These are phyloP conservation scores for Muscidifurax raptorellus DNA, from an alignment of 1,140 invertebrate genomes.

Conservation along the genomic window DNA sequence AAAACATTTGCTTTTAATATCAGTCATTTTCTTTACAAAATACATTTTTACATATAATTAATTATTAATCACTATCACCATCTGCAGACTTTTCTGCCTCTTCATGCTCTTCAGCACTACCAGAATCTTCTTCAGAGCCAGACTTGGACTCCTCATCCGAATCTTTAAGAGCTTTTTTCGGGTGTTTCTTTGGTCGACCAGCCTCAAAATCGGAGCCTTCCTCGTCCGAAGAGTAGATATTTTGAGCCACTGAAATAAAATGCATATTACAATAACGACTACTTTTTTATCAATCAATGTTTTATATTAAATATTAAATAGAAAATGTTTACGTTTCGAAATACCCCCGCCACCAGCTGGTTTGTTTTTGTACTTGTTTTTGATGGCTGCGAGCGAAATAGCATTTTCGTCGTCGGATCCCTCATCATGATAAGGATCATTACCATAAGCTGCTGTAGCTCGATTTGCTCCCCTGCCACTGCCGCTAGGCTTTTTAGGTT, in stretches of 20 bases:
- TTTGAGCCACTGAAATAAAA: slow-evolving; percentile 75
- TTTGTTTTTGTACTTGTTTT: slow-evolving; percentile 92
- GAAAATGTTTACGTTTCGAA: slow-evolving; percentile 73
- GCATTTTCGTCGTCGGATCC: slow-evolving; percentile 93
- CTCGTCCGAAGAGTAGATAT: slow-evolving; percentile 95
- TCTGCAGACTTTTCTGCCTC: slow-evolving; percentile 59
- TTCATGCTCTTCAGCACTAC: slow-evolving; percentile 62
- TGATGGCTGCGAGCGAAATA: slow-evolving; percentile 94
- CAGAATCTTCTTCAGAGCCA: slow-evolving; percentile 67
- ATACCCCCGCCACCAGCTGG: slow-evolving; percentile 66
- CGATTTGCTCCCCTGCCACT: slow-evolving; percentile 78
- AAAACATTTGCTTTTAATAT: slow-evolving; percentile 13
- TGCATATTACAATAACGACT: slow-evolving; percentile 33
- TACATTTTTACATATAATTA: not conserved
- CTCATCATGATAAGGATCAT: slow-evolving; percentile 81
- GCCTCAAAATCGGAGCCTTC: slow-evolving; percentile 92
- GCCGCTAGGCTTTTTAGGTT: slow-evolving; percentile 79
- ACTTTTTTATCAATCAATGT: slow-evolving; percentile 24
- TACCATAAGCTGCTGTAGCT: slow-evolving; percentile 77
- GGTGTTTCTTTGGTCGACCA: slow-evolving; percentile 82
- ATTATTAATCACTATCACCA: slow-evolving; percentile 53
- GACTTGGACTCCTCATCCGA: slow-evolving; percentile 84
- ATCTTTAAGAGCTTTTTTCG: slow-evolving; percentile 89
- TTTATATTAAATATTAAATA: slow-evolving; percentile 43
- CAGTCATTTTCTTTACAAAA: slow-evolving; percentile 31